These are phyloP conservation scores for Epicampocera succincta DNA, from an alignment of 2,888 invertebrate species.

Conservation along the genomic window DNA sequence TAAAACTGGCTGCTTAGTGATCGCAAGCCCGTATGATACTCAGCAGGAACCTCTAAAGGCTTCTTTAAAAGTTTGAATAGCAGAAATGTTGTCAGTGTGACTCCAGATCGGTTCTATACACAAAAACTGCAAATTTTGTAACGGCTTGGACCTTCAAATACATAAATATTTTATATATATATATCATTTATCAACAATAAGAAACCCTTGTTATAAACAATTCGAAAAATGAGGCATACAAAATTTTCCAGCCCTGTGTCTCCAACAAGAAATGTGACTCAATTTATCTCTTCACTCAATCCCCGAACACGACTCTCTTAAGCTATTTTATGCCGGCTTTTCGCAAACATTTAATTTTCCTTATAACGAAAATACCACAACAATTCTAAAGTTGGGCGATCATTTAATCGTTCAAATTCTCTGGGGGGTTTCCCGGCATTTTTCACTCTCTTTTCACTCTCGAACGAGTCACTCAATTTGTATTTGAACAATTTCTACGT, in stretches of 20 bases:
- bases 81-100: too few relatives aligned
- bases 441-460: constrained; percentile 12
- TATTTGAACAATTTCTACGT: constrained; percentile 2
- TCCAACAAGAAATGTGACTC: constrained; percentile 23
- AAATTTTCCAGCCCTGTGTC: constrained; percentile 15
- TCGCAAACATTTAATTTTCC: constrained; percentile 3
- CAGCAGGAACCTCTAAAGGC: too few relatives aligned
- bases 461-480: constrained; percentile 20
- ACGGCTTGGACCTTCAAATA: too few relatives aligned
- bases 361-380: constrained; percentile 31
- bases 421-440: constrained; percentile 49
- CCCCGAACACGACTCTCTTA: background rate
- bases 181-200: too few relatives aligned
- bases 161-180: too few relatives aligned
- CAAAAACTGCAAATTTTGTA: too few relatives aligned
- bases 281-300: constrained; percentile 38
- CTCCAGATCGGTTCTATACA: too few relatives aligned
- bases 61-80: too few relatives aligned
- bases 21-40: too few relatives aligned
- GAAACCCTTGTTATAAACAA: too few relatives aligned
- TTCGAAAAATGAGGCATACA: too few relatives aligned
- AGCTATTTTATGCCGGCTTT: constrained; percentile 39
- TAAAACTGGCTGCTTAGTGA: too few relatives aligned
- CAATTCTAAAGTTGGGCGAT: constrained; percentile 14
- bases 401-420: background rate